Percentiles rank a stretch among this genome's conserved stretches.
phyloP scores from a whole-genome alignment of 2,113 vertebrate species.

The Syngnathoides biaculeatus region DNA sequence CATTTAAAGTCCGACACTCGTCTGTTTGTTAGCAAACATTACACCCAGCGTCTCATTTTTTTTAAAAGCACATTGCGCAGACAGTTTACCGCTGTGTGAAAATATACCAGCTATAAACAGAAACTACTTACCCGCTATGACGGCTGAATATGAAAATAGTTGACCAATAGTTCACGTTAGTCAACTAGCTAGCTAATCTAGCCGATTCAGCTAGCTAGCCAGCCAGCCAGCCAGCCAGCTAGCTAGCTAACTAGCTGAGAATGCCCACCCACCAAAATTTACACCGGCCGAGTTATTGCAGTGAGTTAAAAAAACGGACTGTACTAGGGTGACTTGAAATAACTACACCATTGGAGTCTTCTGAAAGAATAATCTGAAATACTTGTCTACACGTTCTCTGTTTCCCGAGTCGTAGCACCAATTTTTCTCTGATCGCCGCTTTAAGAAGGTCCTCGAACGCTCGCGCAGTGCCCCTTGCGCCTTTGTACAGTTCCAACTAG shows the following conservation, averaged over 20 bases:
- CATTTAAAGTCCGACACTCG: not conserved
- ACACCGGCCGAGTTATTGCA: constrained; percentile 33
- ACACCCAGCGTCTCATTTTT: not conserved
- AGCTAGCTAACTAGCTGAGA: too few relatives aligned
- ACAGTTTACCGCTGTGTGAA: not conserved
- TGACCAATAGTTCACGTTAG: constrained; percentile 14
- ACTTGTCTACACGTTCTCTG: constrained; percentile 40
- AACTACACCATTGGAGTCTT: constrained; percentile 31
- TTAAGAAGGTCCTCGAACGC: constrained; percentile 74
- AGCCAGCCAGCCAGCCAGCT: constrained; percentile 57
- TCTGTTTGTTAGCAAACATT: constrained; percentile 9
- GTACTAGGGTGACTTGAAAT: constrained; percentile 33
- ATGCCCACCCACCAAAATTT: constrained; percentile 53
- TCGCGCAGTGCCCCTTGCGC: constrained; percentile 62
- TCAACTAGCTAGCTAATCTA: constrained; percentile 53
- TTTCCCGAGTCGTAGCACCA: constrained; percentile 72
- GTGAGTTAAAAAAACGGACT: constrained; percentile 25
- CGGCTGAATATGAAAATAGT: constrained; percentile 11
- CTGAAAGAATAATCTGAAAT: constrained; percentile 41
- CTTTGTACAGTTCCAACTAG: constrained; percentile 50
- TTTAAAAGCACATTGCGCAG: not conserved
- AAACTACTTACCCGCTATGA: constrained; percentile 40
- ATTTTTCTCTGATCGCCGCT: constrained; percentile 74
- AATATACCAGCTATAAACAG: not conserved
- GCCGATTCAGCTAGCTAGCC: constrained; percentile 57